Base-by-base conservation (phyloP, 1,140 invertebrate genomes). In the Vollenhovia emeryi region DNA sequence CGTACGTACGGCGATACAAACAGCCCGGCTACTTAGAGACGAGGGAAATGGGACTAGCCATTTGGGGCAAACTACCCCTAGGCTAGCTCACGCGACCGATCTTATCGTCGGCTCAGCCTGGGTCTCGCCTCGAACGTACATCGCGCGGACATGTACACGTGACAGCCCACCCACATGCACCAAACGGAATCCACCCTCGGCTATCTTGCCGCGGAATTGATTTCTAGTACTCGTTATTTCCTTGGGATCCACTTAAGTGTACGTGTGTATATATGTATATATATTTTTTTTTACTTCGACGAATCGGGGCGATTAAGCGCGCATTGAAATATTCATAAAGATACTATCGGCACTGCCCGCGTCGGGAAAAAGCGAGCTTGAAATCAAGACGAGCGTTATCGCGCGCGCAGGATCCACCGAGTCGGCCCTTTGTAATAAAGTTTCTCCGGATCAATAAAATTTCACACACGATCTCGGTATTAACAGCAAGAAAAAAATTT, bases 51-150 rank as follows among this genome's bases (percentile, higher is more conserved):
- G 87, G 90, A 91, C 87, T 86, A 86, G 89, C 88, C 89, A 92
- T 93, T 92, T 91, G 86, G 89, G 89, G 86, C 90, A 91, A 89
- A 92, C 89, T 90, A 92, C 86, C 88, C 87, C 87, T 84, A 82
- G 84, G 85, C 84, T 86, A 80, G 85, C 90, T 93, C 92, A 92
- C 92, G 91, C 89, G 91, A 92, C 88, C 85, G 92, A 92, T 93
- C 90, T 92, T 93, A 93, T 93, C 92, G 83, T n/a, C 76, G 55
- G 74, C 78, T 86, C 59, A 84, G 83, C 68, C 85, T 85, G 71
- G 60, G 60, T 89, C 83, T 87, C 85, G 78, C 59, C 85, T 86
- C 57, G 88, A 55, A 80, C 73, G 68, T 64, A 62, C 21, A 50
- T 52, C 27, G 80, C 66, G 76, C 79, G 62, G 45, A 87, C 62